A percentile compares a stretch with the other conserved stretches of the same genome.
Evolutionary conservation across 2,113 vertebrate genomes (phyloP).

Genomic region (Petromus typicus): DNA sequence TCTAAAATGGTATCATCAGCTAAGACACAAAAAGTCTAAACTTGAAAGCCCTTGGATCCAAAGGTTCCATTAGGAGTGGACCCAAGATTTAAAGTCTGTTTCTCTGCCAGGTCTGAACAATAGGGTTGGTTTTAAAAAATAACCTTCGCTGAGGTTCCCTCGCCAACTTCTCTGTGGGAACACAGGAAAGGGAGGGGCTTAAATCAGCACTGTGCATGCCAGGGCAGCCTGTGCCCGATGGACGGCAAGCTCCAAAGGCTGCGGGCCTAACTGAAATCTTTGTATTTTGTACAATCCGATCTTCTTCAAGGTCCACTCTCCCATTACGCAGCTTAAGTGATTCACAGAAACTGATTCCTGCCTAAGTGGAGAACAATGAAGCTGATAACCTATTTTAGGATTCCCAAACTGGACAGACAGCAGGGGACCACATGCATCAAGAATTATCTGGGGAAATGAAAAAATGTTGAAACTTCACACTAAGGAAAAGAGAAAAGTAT

Average conservation of each 20-base stretch:
- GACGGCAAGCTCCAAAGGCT: neutral
- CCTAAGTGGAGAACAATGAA: neutral
- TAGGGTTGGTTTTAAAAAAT: neutral
- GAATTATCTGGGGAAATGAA: neutral
- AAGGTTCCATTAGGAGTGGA: slow-evolving; percentile 30
- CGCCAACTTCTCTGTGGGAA: slow-evolving; percentile 16
- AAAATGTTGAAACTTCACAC: neutral
- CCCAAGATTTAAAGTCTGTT: slow-evolving; percentile 39
- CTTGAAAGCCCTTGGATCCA: neutral
- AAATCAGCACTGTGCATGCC: slow-evolving; percentile 32
- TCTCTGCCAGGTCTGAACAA: slow-evolving; percentile 26
- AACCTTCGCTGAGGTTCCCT: neutral
- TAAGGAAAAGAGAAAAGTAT: neutral
- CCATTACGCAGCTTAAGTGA: slow-evolving; percentile 39
- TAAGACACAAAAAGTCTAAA: neutral
- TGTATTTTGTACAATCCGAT: slow-evolving; percentile 58
- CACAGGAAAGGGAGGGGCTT: neutral
- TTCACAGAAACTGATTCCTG: slow-evolving; percentile 42
- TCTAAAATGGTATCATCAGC: no score
- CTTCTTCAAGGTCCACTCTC: slow-evolving; percentile 28
- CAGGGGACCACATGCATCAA: neutral
- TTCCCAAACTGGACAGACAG: neutral
- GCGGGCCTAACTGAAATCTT: slow-evolving; percentile 8
- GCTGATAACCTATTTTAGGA: neutral
- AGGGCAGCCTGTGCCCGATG: neutral